Evolutionary conservation across 2,888 invertebrate genomes (phyloP).

Genomic region (Pyrochroa serraticornis): DNA sequence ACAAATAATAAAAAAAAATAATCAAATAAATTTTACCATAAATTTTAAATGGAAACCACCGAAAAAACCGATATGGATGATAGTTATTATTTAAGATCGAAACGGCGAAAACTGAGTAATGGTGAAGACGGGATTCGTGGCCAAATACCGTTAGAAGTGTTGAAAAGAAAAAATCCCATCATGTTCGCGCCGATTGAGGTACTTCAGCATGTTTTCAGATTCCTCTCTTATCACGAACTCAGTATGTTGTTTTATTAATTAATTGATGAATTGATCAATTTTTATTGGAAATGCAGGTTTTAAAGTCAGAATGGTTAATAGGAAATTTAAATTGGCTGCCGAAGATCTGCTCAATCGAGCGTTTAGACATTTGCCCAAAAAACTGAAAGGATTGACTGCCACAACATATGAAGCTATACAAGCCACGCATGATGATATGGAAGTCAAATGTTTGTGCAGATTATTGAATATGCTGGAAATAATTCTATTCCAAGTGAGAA

Average conservation of each 20-base stretch:
- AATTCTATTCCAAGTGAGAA: conserved; percentile 45
- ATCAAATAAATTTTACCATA: not conserved
- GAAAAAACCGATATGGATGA: no score
- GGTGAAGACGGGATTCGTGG: conserved; percentile 34
- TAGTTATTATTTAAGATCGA: conserved; percentile 39
- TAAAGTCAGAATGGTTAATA: conserved; percentile 46
- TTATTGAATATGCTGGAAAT: conserved; percentile 48
- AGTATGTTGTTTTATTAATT: conserved; percentile 36
- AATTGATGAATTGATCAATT: not conserved
- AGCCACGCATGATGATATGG: conserved; percentile 48
- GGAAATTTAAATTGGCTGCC: conserved; percentile 45
- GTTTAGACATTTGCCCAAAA: conserved; percentile 42
- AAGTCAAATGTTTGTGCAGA: conserved; percentile 47
- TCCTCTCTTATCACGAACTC: conserved; percentile 47
- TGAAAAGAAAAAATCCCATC: conserved; percentile 43
- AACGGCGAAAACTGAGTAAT: conserved; percentile 37
- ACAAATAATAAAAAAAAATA: not conserved
- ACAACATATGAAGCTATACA: conserved; percentile 41
- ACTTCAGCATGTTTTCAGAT: conserved; percentile 45
- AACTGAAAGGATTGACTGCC: conserved; percentile 38
- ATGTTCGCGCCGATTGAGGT: conserved; percentile 49
- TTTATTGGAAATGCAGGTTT: conserved; percentile 38
- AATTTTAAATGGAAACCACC: no score
- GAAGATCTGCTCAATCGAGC: conserved; percentile 45
- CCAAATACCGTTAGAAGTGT: conserved; percentile 7